These are phyloP conservation scores for Eumerus sabulonum DNA, from an alignment of 2,888 invertebrate species.

Conservation along the genomic window DNA sequence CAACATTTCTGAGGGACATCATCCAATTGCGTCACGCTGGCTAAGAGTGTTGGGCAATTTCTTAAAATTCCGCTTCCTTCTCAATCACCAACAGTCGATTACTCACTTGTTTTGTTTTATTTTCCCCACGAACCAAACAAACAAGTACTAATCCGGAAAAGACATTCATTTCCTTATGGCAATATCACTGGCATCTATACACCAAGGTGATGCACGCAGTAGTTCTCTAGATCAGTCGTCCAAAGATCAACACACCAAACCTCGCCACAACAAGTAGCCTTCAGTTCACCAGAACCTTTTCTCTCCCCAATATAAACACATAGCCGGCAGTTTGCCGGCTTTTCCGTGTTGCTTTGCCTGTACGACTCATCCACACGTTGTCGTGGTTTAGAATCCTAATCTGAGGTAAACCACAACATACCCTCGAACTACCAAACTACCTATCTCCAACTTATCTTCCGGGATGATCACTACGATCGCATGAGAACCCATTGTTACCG, in stretches of 20 bases:
- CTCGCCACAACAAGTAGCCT: slow-evolving; percentile 5
- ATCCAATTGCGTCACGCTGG: too few species aligned
- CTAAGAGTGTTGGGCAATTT: too few species aligned
- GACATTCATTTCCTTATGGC: neutral
- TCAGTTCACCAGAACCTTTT: slow-evolving; percentile 19
- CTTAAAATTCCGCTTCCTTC: too few species aligned
- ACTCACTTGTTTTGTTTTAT: too few species aligned
- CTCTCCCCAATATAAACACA: neutral
- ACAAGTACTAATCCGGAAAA: neutral
- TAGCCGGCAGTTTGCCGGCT: neutral
- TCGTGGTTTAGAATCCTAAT: slow-evolving; percentile 43
- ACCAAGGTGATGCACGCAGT: neutral
- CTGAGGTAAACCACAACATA: slow-evolving; percentile 18
- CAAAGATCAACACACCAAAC: slow-evolving; percentile 6
- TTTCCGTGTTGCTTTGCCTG: slow-evolving; percentile 27
- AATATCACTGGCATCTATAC: neutral
- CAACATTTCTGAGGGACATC: too few species aligned
- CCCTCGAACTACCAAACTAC: slow-evolving; percentile 28
- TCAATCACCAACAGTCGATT: too few species aligned
- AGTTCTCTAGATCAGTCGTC: neutral
- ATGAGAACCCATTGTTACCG: slow-evolving; percentile 8
- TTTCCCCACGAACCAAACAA: too few species aligned
- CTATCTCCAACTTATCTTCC: slow-evolving; percentile 37
- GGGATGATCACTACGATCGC: slow-evolving; percentile 21
- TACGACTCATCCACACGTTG: slow-evolving; percentile 13